phyloP scores from a whole-genome alignment of 30 jellyfish, hydroid and myxozoan genomes.

The Hydra vulgaris region DNA sequence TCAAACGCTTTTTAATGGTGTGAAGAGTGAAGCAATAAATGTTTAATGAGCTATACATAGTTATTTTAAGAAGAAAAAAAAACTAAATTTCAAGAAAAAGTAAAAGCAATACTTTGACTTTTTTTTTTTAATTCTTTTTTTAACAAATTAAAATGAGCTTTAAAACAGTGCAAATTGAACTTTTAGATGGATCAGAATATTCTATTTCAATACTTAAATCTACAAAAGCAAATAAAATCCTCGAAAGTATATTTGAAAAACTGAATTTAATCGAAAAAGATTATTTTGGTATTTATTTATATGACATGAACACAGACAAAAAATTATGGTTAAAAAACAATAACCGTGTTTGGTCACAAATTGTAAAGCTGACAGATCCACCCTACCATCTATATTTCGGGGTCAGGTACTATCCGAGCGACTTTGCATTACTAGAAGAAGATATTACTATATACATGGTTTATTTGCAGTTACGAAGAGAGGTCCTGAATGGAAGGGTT shows the following conservation, averaged over 20 bases:
- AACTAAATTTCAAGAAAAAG: no score
- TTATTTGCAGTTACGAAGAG: slow-evolving; percentile 68
- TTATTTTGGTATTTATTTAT: slow-evolving; percentile 65
- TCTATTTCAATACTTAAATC: slow-evolving; percentile 55
- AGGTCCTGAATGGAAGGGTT: slow-evolving; percentile 57
- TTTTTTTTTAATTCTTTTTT: no score
- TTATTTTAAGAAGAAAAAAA: no score
- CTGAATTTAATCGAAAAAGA: slow-evolving; percentile 78
- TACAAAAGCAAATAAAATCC: slow-evolving; percentile 54
- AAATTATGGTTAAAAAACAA: slow-evolving; percentile 59
- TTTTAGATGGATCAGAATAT: slow-evolving; percentile 63
- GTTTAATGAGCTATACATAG: no score
- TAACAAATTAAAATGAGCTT: slow-evolving; percentile 16
- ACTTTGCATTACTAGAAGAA: slow-evolving; percentile 56
- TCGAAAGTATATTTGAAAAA: slow-evolving; percentile 64
- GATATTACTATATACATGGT: slow-evolving; percentile 69
- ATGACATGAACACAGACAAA: slow-evolving; percentile 39
- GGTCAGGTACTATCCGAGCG: slow-evolving; percentile 71
- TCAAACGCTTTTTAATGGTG: neutral
- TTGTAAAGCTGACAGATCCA: slow-evolving; percentile 56
- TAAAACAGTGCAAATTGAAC: slow-evolving; percentile 69
- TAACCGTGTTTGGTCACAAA: slow-evolving; percentile 73
- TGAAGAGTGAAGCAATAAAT: neutral
- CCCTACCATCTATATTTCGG: slow-evolving; percentile 81
- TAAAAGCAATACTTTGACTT: no score